phyloP scores from a whole-genome alignment of 2,113 vertebrate genomes.

The Limnothrissa miodon region DNA sequence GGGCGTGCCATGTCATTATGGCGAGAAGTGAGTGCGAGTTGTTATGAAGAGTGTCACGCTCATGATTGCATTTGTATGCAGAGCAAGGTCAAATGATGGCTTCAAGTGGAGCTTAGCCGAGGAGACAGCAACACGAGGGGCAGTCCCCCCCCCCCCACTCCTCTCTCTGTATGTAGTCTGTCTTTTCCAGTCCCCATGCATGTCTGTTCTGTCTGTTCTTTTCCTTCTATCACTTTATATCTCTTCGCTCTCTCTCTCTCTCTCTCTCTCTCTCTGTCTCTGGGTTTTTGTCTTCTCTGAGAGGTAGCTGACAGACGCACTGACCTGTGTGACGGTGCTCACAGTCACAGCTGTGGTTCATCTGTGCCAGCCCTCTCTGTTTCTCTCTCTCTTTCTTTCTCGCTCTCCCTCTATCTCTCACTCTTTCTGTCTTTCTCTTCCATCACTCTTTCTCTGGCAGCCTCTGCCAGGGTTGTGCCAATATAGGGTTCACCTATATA shows the following conservation, averaged over 20 bases:
- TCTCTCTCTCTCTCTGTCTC: background rate
- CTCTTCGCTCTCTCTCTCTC: background rate
- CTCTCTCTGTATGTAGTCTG: background rate
- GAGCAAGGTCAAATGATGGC: constrained; percentile 3
- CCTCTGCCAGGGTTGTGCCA: constrained; percentile 62
- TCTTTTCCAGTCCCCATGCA: background rate
- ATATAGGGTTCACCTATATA: constrained; percentile 33
- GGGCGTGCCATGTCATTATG: background rate
- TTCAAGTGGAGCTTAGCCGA: background rate
- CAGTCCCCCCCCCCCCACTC: background rate
- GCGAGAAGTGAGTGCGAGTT: background rate
- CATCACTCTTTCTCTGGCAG: constrained; percentile 21
- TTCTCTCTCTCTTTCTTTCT: constrained; percentile 17
- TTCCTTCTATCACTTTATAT: background rate
- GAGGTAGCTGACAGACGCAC: constrained; percentile 13
- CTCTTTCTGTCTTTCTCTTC: constrained; percentile 22
- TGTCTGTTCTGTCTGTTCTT: background rate
- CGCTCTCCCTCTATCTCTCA: constrained; percentile 8
- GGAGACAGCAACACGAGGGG: background rate
- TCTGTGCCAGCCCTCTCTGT: background rate
- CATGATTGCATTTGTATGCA: background rate
- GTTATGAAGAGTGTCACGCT: background rate
- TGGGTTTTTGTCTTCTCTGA: constrained; percentile 12
- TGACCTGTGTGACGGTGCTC: background rate
- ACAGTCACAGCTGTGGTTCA: constrained; percentile 1